These are phyloP conservation scores for Bimastos eiseni DNA, from an alignment of 2,888 invertebrate genomes.

Conservation along the genomic window DNA sequence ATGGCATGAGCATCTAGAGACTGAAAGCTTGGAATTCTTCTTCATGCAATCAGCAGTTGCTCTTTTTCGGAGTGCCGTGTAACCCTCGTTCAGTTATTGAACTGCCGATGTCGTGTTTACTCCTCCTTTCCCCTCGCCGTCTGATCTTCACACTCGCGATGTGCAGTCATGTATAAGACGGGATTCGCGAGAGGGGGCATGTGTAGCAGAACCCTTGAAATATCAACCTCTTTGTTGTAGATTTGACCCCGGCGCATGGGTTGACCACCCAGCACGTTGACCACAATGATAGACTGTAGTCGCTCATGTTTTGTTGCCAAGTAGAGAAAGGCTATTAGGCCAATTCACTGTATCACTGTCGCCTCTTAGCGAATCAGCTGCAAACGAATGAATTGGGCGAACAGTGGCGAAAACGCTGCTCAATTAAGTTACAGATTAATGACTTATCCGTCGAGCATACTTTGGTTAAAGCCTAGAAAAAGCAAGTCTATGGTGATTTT, in stretches of 20 bases:
- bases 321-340: no score
- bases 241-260: no score
- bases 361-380: background rate
- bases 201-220: no score
- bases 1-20: background rate
- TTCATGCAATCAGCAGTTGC: no score
- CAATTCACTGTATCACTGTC: background rate
- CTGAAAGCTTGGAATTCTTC: background rate
- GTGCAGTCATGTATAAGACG: no score
- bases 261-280: no score
- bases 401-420: background rate
- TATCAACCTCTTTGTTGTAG: no score
- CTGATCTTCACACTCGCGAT: no score
- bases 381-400: background rate
- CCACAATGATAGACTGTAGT: no score
- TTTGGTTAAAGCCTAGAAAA: background rate
- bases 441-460: background rate
- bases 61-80: no score
- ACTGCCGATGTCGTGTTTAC: background rate
- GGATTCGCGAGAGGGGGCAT: no score
- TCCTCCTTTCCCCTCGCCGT: background rate
- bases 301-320: no score
- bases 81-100: background rate
- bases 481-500: background rate
- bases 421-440: background rate